Base-by-base conservation (phyloP, 1,140 invertebrate species). In the Reticulitermes speratus region DNA sequence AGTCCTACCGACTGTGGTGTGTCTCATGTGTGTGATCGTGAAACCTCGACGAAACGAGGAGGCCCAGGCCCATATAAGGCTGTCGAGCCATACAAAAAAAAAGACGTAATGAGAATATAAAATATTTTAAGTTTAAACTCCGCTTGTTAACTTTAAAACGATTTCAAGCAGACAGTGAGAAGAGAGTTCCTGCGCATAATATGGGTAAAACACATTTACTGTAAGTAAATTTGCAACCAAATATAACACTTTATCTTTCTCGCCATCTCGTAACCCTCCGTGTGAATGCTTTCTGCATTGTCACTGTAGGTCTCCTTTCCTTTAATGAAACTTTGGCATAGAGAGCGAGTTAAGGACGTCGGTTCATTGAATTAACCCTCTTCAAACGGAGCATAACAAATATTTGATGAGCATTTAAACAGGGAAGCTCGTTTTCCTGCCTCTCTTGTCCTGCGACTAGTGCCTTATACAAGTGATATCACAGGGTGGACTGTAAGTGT, bases 351-450 rank as follows among this genome's bases (percentile, higher is more conserved):
- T 30, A 75, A 75, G 25, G 65, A 75, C 12, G 65, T 11, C 14
- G 65, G 25, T 75, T 30, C 65, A 75, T 75, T 30, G 65, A 75
- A 75, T 75, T 75, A 75, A 75, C 65, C 65, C 65, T 75, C 65
- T 75, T 75, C 65, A 75, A 75, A 75, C n/a, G 65, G 16, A 19
- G 65, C 7, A 75, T 75, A 75, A 75, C 65, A 75, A 75, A 75
- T 75, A 75, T 75, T 75, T 75, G 65, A 75, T 75, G 65, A 75
- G n/a, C 65, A 75, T 75, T 75, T 75, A 75, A 75, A 75, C n/a
- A 75, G 65, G 25, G 65, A 19, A 30, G 9, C 59, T 30, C 65
- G 14, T 75, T 30, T 14, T 9, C 25, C 16, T 14, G n/a, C 65
- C 8, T 2, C 65, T 75, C 65, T 16, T 8, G 25, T 75, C 7